phyloP scores from a whole-genome alignment of 2,113 vertebrate genomes.

The Microtus pennsylvanicus region DNA sequence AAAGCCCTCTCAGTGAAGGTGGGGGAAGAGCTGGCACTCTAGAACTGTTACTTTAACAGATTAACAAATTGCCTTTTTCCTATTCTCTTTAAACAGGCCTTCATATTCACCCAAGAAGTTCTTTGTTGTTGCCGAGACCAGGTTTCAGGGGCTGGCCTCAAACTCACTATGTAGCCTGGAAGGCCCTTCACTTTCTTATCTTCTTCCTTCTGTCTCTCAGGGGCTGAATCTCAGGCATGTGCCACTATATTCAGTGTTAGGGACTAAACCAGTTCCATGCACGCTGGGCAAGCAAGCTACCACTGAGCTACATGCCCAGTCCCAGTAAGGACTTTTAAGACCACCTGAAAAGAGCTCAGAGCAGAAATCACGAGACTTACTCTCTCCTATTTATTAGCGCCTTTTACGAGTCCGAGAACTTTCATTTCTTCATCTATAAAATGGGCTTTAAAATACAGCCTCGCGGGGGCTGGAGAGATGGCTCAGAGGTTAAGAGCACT shows the following conservation, averaged over 20 bases:
- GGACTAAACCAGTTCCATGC: not conserved
- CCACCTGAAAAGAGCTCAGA: not conserved
- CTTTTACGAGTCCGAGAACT: not conserved
- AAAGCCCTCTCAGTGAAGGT: not conserved
- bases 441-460: not conserved
- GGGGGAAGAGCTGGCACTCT: not conserved
- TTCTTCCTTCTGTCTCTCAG: not conserved
- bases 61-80: not conserved
- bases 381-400: not conserved
- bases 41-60: not conserved
- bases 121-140: not conserved
- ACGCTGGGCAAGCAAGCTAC: not conserved
- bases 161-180: not conserved
- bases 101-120: not conserved
- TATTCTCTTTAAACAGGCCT: not conserved
- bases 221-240: not conserved
- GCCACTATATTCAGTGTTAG: not conserved
- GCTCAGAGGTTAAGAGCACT: no score
- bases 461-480: not conserved
- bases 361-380: not conserved
- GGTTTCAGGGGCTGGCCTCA: not conserved
- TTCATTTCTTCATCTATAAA: constrained; percentile 18
- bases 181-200: not conserved
- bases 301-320: not conserved
- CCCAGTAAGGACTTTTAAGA: not conserved